phyloP scores from a whole-genome alignment of 2,888 invertebrate species.

The Oxytorus armatus region DNA sequence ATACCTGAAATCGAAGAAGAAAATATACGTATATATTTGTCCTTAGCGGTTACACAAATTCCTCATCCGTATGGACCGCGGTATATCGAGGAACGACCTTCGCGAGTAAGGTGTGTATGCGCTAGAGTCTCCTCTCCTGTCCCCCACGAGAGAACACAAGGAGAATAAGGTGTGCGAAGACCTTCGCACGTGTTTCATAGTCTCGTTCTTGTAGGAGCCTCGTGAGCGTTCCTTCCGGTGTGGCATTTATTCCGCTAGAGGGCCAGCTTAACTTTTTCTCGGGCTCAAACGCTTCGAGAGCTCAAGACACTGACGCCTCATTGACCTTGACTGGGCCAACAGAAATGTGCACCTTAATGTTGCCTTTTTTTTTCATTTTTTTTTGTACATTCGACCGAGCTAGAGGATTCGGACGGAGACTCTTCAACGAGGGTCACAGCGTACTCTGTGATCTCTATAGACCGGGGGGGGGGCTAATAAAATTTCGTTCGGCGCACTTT shows the following conservation, averaged over 20 bases:
- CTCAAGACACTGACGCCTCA: conserved; percentile 12
- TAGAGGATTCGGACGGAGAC: too few relatives aligned
- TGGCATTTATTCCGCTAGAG: conserved; percentile 5
- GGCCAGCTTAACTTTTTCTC: not conserved
- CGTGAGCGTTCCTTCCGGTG: conserved; percentile 45
- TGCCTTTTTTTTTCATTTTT: conserved; percentile 51
- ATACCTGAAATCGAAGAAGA: not conserved
- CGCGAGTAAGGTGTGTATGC: conserved; percentile 32
- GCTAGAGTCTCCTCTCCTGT: not conserved
- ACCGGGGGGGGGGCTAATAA: conserved; percentile 48
- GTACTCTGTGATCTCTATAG: conserved; percentile 14
- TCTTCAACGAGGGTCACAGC: conserved; percentile 13
- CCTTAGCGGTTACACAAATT: conserved; percentile 21
- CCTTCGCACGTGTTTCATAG: conserved; percentile 11
- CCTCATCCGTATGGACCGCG: conserved; percentile 29
- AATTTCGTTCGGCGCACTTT: conserved; percentile 43
- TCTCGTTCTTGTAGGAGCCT: not conserved
- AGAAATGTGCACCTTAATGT: too few relatives aligned
- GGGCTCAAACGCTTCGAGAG: conserved; percentile 2
- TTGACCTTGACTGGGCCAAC: conserved; percentile 51
- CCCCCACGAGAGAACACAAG: conserved; percentile 6
- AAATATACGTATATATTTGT: conserved; percentile 3
- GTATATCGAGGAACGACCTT: conserved; percentile 43
- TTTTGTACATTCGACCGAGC: too few relatives aligned
- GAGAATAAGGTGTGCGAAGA: conserved; percentile 4